Evolutionary conservation across 92 coral and sea anemone genomes (phyloP).

Genomic region (Bergia sp.): DNA sequence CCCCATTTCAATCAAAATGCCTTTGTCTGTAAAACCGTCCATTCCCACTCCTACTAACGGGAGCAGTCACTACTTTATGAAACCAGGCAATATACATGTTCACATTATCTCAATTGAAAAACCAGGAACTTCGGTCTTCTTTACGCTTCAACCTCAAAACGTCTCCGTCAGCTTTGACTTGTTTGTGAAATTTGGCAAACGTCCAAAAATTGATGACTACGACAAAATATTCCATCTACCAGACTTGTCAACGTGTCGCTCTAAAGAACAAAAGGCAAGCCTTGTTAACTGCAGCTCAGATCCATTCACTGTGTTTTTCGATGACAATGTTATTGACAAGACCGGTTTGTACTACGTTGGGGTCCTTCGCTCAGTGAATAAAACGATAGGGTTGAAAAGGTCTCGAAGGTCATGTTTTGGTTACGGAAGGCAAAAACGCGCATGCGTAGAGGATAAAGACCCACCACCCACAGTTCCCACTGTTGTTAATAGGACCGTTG

Average conservation of each 20-base stretch:
- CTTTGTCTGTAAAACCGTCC: neutral
- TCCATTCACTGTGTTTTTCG: conserved; percentile 23
- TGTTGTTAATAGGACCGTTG: conserved; percentile 2
- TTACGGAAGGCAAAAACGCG: conserved; percentile 18
- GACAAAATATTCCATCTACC: conserved; percentile 22
- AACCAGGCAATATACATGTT: neutral
- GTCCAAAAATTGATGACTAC: conserved; percentile 16
- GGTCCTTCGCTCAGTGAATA: neutral
- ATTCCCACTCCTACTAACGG: neutral
- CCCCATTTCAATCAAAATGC: conserved; percentile 24
- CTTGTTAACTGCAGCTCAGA: neutral
- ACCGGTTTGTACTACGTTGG: conserved; percentile 38
- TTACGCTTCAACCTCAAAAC: conserved; percentile 10
- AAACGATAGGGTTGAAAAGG: neutral
- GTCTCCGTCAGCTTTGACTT: conserved; percentile 8
- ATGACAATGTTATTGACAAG: neutral
- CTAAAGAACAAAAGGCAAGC: neutral
- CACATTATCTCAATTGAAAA: conserved; percentile 12
- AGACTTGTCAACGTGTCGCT: conserved; percentile 23
- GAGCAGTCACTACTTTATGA: neutral
- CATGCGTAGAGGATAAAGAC: conserved; percentile 36
- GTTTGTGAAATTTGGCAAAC: conserved; percentile 29
- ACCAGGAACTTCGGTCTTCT: neutral
- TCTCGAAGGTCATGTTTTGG: conserved; percentile 20
- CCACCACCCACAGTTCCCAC: neutral